A percentile compares a stretch with the other conserved stretches of the same genome.
Conservation (phyloP, 2,797 vertebrate genomes). For the Parotocinclus haroldoi region DNA sequence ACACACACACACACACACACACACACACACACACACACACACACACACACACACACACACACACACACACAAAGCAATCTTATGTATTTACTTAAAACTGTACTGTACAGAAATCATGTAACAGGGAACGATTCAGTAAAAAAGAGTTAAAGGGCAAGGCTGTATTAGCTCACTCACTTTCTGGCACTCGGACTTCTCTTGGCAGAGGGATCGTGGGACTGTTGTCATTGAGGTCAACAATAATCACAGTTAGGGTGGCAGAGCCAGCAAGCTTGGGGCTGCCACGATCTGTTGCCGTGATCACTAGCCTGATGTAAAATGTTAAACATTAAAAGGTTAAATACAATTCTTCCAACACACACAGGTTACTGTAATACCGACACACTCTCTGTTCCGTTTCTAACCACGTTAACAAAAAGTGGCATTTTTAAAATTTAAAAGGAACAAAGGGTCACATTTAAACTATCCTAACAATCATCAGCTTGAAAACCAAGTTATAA, state of each 20-base stretch:
- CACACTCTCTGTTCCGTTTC: background rate
- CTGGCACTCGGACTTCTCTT: conserved; percentile 84
- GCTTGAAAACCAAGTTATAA: background rate
- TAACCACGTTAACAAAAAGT: conserved; percentile 4
- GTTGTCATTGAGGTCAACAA: conserved; percentile 95
- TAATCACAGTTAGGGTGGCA: conserved; percentile 89
- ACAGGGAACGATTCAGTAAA: background rate
- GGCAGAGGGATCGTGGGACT: conserved; percentile 92
- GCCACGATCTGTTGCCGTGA: conserved; percentile 92
- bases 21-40: too few species aligned
- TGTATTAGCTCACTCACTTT: conserved; percentile 75
- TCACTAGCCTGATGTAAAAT: conserved; percentile 75
- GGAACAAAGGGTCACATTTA: conserved; percentile 12
- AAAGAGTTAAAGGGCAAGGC: conserved; percentile 3
- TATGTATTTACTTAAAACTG: too few species aligned
- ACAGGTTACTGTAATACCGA: too few species aligned
- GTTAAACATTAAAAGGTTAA: background rate
- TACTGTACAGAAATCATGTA: background rate
- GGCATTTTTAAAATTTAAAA: conserved; percentile 12
- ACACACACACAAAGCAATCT: too few species aligned
- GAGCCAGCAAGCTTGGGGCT: conserved; percentile 85
- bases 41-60: too few species aligned
- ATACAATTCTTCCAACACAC: background rate
- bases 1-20: too few species aligned
- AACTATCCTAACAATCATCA: conserved; percentile 26